A percentile compares a stretch with the other conserved stretches of the same genome.
Evolutionary conservation across 2,113 vertebrate genomes (phyloP).

Genomic region (Rousettus leschenaultii): DNA sequence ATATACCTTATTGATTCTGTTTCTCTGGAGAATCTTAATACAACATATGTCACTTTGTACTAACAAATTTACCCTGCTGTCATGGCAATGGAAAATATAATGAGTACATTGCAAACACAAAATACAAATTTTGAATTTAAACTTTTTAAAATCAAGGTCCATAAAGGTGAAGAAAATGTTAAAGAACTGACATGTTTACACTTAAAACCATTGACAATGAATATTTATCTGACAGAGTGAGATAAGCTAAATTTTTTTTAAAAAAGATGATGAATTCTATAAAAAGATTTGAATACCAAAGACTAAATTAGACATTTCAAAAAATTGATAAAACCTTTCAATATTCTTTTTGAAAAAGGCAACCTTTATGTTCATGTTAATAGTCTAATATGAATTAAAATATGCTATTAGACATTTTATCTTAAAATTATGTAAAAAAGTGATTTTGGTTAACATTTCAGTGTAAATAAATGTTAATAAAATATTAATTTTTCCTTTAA

Average conservation of each 20-base stretch:
- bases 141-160: neutral
- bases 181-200: neutral
- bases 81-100: neutral
- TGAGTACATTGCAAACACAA: neutral
- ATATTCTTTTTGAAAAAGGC: neutral
- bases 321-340: neutral
- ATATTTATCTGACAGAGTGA: neutral
- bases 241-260: neutral
- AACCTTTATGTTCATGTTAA: neutral
- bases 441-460: neutral
- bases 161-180: neutral
- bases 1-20: no score
- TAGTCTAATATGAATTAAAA: neutral
- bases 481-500: neutral
- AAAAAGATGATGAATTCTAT: neutral
- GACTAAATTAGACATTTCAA: neutral
- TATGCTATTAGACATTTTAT: neutral
- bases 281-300: neutral
- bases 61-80: neutral
- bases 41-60: neutral
- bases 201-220: neutral
- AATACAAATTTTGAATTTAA: neutral
- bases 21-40: neutral
- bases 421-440: neutral
- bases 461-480: neutral